A percentile compares a stretch with the other conserved stretches of the same genome.
Conservation (phyloP, 2,797 vertebrate genomes). For the Rallus crepitans region DNA sequence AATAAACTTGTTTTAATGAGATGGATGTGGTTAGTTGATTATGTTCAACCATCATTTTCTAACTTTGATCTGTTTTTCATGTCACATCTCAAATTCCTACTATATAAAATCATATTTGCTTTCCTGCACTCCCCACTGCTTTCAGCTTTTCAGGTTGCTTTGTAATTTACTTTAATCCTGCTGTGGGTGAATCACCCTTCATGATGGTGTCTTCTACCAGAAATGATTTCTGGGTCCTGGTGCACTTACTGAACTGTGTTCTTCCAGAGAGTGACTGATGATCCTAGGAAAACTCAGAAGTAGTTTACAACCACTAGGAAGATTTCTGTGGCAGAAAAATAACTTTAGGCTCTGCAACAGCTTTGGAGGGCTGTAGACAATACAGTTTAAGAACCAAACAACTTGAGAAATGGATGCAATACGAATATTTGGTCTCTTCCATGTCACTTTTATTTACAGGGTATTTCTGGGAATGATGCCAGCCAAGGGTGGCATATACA, state of each 20-base stretch:
- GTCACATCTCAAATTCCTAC: neutral
- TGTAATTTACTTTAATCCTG: constrained; percentile 24
- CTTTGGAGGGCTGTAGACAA: neutral
- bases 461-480: neutral
- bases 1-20: constrained; percentile 46
- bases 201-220: neutral
- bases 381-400: neutral
- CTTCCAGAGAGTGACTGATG: constrained; percentile 6
- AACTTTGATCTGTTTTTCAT: constrained; percentile 3
- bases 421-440: neutral
- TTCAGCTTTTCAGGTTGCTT: neutral
- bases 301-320: neutral
- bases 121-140: neutral
- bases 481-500: neutral
- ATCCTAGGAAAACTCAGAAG: constrained; percentile 4
- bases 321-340: constrained; percentile 10
- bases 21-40: neutral
- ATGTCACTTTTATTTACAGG: neutral
- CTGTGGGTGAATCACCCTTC: constrained; percentile 6
- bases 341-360: neutral
- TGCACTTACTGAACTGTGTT: neutral
- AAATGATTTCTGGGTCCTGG: neutral
- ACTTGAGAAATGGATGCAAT: neutral
- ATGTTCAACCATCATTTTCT: constrained; percentile 3
- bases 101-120: neutral